phyloP scores from a whole-genome alignment of 2,888 invertebrate species.

The Cataglyphis cursor region DNA sequence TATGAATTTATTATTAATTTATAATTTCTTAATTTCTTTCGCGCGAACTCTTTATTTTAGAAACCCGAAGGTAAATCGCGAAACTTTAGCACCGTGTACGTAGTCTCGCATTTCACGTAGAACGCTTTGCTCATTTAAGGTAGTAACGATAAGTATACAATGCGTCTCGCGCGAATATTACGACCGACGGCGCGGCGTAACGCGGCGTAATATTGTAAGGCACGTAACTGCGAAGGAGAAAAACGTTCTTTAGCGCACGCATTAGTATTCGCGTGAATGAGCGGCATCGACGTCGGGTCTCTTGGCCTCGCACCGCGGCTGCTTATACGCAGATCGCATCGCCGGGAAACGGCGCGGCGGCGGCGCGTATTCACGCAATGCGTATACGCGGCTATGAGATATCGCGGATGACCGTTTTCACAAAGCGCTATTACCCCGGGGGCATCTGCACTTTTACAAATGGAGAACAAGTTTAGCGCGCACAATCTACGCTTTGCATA shows the following conservation, averaged over 20 bases:
- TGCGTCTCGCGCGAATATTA: conserved; percentile 32
- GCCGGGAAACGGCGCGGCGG: conserved; percentile 29
- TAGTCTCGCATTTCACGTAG: conserved; percentile 17
- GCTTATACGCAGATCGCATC: conserved; percentile 52
- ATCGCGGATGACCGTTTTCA: conserved; percentile 57
- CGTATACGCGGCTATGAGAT: conserved; percentile 30
- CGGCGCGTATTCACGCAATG: conserved; percentile 44
- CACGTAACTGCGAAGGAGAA: conserved; percentile 5
- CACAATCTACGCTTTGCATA: conserved; percentile 7
- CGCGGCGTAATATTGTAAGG: conserved; percentile 21
- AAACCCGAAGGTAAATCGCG: not conserved
- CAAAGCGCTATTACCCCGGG: conserved; percentile 46
- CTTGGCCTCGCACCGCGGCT: conserved; percentile 20
- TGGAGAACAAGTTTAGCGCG: conserved; percentile 12
- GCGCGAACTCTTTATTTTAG: not conserved
- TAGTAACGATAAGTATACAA: conserved; percentile 31
- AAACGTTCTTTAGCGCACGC: conserved; percentile 21
- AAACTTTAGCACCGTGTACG: not conserved
- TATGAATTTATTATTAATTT: not conserved
- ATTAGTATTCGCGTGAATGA: conserved; percentile 47
- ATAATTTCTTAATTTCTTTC: not conserved
- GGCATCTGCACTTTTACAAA: conserved; percentile 23
- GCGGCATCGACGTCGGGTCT: conserved; percentile 2
- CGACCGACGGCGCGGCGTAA: not conserved
- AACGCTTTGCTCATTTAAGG: conserved; percentile 25